Conservation (phyloP, 2,797 vertebrate genomes). For the Hydrolagus colliei region DNA sequence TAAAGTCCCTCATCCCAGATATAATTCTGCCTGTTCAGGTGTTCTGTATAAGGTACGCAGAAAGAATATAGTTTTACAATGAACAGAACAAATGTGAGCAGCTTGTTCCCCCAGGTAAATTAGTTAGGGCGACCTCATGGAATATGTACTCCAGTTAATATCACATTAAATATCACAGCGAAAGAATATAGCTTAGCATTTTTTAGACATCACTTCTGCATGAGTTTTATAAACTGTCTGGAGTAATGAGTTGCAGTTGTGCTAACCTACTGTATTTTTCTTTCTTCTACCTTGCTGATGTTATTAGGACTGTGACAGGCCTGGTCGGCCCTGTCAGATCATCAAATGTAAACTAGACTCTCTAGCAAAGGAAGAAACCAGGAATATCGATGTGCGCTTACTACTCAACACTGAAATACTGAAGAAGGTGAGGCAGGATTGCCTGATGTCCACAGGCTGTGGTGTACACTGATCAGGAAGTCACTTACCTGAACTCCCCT, state of each 20-base stretch:
- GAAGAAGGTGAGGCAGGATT: slow-evolving; percentile 67
- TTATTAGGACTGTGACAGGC: slow-evolving; percentile 82
- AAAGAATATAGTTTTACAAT: too few species aligned
- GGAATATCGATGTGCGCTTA: slow-evolving; percentile 74
- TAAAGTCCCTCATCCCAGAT: too few species aligned
- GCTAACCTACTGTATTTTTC: slow-evolving; percentile 32
- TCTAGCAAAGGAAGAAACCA: slow-evolving; percentile 77
- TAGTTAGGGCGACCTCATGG: too few species aligned
- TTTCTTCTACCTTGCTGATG: slow-evolving; percentile 29
- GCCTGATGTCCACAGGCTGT: not conserved
- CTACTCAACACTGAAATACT: slow-evolving; percentile 93
- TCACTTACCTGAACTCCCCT: not conserved
- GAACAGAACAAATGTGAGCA: too few species aligned
- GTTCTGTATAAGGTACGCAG: too few species aligned
- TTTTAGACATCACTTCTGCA: too few species aligned
- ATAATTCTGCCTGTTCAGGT: too few species aligned
- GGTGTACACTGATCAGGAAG: not conserved
- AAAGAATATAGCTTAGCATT: not conserved
- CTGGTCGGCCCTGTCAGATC: slow-evolving; percentile 72
- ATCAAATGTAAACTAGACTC: slow-evolving; percentile 76
- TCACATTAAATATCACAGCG: not conserved
- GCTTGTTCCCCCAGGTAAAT: too few species aligned
- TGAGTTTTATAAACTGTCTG: not conserved
- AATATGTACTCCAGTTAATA: too few species aligned
- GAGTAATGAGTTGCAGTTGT: slow-evolving; percentile 24